Evolutionary conservation across 2,113 vertebrate species (phyloP), one percentile per base, ranked within the genome.

Genomic region (Salvelinus alpinus): DNA sequence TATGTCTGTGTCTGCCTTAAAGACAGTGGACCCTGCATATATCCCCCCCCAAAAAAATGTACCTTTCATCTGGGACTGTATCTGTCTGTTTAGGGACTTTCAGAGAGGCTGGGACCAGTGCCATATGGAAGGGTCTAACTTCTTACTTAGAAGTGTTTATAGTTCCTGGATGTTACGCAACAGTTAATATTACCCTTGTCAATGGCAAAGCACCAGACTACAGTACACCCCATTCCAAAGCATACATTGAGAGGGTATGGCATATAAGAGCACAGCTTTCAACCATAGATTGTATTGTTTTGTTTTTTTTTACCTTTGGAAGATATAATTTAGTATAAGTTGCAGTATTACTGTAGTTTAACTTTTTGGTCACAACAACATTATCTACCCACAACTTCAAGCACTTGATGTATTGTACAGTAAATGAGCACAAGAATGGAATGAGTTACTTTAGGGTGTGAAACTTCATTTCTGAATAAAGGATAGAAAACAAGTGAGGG

Each of bases 121-220:
- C 38, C 68, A 48, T n/a, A 9, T 59, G 54, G 71, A 54, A 12
- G 18, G 51, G 71, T 22, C 71, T 16, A 72, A 9, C 4, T 5
- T 47, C 14, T 14, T 38, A 22, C 59, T 64, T 31, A 64, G 22
- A 27, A 47, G 59, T 24, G n/a, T 18, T 64, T 47, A 34, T 29
- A 38, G 38, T 12, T 44, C 38, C 38, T 44, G 9, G 38, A 11
- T 44, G 38, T 44, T 44, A 9, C 38, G 9, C 38, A 44, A 44
- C 38, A 12, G 38, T 24, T n/a, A 73, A 44, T 25, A 44, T 73
- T 73, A 31, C 29, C 34, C 25, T 71, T 57, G 29, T 71, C 25
- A 57, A 16, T 57, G 48, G 29, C 48, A 29, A 12, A 44, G 47
- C 48, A 13, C 44, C 34, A 24, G n/a, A 25, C 22, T 44, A n/a